phyloP scores from a whole-genome alignment of 2,113 vertebrate genomes.

The Phycodurus eques region DNA sequence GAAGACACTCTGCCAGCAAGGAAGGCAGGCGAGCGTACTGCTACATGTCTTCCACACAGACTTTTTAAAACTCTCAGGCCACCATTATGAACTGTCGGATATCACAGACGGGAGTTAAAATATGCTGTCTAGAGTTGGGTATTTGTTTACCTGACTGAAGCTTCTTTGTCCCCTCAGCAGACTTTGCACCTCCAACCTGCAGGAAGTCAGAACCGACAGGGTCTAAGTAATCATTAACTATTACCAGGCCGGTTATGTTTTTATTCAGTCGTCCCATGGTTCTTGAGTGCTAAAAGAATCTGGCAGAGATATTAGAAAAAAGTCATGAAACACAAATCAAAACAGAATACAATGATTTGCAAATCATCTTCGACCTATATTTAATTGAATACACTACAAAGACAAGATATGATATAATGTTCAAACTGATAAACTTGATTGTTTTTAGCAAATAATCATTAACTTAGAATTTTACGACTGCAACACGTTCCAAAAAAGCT shows the following conservation, averaged over 20 bases:
- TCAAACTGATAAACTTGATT: too few species aligned
- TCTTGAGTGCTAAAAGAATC: background rate
- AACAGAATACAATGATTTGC: too few species aligned
- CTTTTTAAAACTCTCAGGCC: background rate
- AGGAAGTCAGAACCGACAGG: constrained; percentile 1
- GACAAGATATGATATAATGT: too few species aligned
- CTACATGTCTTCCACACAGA: background rate
- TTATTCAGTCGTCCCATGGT: background rate
- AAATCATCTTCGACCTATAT: too few species aligned
- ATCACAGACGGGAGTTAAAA: background rate
- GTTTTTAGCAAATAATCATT: too few species aligned
- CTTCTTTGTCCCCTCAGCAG: background rate
- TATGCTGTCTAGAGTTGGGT: background rate
- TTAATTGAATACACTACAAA: too few species aligned
- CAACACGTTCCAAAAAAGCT: too few species aligned
- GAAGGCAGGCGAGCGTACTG: too few species aligned
- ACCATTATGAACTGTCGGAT: background rate
- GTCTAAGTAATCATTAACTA: constrained; percentile 12
- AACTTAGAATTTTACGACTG: too few species aligned
- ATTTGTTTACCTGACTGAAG: constrained; percentile 23
- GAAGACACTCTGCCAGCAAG: too few species aligned
- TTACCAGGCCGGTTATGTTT: background rate
- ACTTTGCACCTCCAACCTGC: background rate
- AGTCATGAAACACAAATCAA: too few species aligned
- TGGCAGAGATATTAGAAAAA: too few species aligned